These are phyloP conservation scores for Formica exsecta DNA, from an alignment of 1,140 invertebrate genomes.

Conservation along the genomic window DNA sequence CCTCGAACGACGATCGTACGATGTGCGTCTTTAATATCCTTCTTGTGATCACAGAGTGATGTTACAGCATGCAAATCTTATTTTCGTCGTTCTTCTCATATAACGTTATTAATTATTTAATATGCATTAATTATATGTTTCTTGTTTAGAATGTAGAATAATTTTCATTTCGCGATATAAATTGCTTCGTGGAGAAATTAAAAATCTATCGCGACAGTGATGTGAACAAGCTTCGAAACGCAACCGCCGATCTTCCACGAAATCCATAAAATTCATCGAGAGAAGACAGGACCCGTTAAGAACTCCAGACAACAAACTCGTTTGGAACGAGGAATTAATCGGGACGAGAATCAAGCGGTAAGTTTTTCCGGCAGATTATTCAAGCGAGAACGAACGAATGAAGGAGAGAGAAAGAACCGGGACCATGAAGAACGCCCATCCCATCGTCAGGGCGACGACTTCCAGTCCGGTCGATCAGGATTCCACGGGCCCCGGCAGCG, in stretches of 20 bases:
- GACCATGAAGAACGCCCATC: slow-evolving; percentile 75
- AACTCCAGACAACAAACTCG: slow-evolving; percentile 44
- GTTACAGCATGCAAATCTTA: neutral
- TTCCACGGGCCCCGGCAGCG: slow-evolving; percentile 46
- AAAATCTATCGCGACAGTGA: neutral
- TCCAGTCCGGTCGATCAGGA: slow-evolving; percentile 54
- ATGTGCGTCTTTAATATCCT: neutral
- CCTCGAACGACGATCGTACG: neutral
- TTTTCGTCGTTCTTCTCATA: neutral
- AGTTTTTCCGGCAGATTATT: slow-evolving; percentile 43
- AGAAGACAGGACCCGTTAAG: slow-evolving; percentile 30
- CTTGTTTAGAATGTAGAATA: neutral
- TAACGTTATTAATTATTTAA: no score
- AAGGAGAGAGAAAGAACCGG: slow-evolving; percentile 47
- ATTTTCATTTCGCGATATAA: neutral
- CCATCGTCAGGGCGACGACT: slow-evolving; percentile 75
- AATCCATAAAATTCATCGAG: slow-evolving; percentile 37
- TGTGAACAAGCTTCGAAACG: slow-evolving; percentile 16
- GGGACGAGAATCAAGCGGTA: slow-evolving; percentile 29
- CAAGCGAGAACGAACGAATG: slow-evolving; percentile 38
- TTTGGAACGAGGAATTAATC: slow-evolving; percentile 54
- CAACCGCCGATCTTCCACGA: neutral
- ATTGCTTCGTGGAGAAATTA: neutral
- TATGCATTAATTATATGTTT: neutral
- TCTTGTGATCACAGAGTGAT: neutral